Base-by-base conservation (phyloP, 2,113 vertebrate genomes). In the Eira barbara region DNA sequence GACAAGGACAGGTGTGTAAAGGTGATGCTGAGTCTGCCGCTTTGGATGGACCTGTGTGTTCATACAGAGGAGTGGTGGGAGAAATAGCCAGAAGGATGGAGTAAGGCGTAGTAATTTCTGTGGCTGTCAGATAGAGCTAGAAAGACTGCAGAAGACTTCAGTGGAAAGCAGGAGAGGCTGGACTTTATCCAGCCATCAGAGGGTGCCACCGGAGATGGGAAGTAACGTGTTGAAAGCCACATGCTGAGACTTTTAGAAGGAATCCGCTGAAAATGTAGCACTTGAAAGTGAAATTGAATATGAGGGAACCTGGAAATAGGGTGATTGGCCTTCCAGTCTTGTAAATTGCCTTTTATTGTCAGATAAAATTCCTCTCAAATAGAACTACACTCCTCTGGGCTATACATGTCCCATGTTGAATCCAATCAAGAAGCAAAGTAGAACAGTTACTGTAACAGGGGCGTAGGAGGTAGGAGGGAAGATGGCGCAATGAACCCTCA, bases 301-400 rank as follows among this genome's bases (percentile, higher is more conserved):
- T 47, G 82, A 95, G 55, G 65, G 7, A 74, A 92, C 78, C 79
- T 76, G 65, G 69, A 95, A 81, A 57, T 34, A 23, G 34, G 57
- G 31, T 47, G 76, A 84, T 47, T 97, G 89, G 55, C 57, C 87
- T 49, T 78, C 71, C 12, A 29, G 45, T 52, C 78, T 83, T 89
- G 6, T 49, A 85, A 47, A 92, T 71, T 67, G 55, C 61, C 78
- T 93, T 96, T 94, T 83, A 94, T 86, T 94, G n/a, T 90, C 65
- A 91, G 81, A 86, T 91, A 73, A 95, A 88, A 85, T 49, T 87
- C 76, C 71, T 82, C 78, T 85, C 71, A 69, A 93, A n/a, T 65
- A 9, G 49, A 85, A 45, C 88, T 55, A 9, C 59, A 17, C 61
- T 92, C 34, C 49, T 80, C 83, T 91, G 71, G 61, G 57, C 61